Evolutionary conservation across 2,113 vertebrate genomes (phyloP).

Genomic region (Anhinga rufa): DNA sequence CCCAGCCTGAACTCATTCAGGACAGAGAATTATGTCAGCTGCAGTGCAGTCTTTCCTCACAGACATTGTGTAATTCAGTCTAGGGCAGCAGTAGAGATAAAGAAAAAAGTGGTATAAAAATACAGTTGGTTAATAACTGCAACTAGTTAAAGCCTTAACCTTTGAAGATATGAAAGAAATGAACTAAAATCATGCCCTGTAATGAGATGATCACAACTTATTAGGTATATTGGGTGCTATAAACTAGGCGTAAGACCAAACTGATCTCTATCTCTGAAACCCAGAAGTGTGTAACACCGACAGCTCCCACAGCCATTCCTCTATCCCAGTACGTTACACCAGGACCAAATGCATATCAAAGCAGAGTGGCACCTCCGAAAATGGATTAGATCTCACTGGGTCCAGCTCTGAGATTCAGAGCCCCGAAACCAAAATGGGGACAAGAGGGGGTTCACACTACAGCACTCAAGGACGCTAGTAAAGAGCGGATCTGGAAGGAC

Average conservation of each 20-base stretch:
- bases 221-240: not conserved
- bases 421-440: not conserved
- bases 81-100: not conserved
- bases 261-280: not conserved
- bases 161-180: not conserved
- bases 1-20: not conserved
- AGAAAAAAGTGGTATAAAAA: not conserved
- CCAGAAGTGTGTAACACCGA: too few species aligned
- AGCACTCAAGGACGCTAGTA: not conserved
- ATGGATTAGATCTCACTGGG: not conserved
- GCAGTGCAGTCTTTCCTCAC: not conserved
- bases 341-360: not conserved
- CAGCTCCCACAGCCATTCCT: not conserved
- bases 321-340: not conserved
- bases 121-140: not conserved
- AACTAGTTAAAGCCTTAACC: not conserved
- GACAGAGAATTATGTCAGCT: not conserved
- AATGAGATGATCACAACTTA: not conserved
- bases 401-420: not conserved
- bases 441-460: rapidly evolving
- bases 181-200: not conserved
- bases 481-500: not conserved
- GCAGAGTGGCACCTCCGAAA: not conserved
- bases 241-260: not conserved
- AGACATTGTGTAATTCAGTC: not conserved